Evolutionary conservation across 2,113 vertebrate species (phyloP).

Genomic region (Martes martes): DNA sequence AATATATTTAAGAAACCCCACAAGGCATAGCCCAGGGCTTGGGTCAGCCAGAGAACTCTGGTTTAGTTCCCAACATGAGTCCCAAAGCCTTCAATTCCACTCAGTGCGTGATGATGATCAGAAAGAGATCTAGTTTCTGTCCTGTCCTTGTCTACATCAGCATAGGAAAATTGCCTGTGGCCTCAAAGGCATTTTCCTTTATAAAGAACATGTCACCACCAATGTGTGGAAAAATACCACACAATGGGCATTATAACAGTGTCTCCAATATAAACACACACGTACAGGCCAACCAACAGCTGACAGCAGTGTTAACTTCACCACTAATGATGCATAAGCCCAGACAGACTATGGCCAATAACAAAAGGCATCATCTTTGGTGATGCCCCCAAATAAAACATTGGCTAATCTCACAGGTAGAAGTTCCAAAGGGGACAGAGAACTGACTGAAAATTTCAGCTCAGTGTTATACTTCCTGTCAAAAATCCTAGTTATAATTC

Average conservation of each 20-base stretch:
- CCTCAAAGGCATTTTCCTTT: conserved; percentile 43
- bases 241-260: not conserved
- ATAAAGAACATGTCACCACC: not conserved
- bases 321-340: not conserved
- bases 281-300: not conserved
- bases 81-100: conserved; percentile 13
- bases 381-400: not conserved
- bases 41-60: not conserved
- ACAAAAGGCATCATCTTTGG: not conserved
- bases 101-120: not conserved
- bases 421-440: not conserved
- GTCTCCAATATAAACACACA: not conserved
- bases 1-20: not conserved
- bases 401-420: not conserved
- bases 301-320: not conserved
- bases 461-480: not conserved
- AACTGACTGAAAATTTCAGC: not conserved
- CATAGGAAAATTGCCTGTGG: conserved; percentile 27
- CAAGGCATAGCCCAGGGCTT: not conserved
- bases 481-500: not conserved
- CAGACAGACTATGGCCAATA: not conserved
- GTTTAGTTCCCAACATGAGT: not conserved
- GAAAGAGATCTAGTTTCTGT: conserved; percentile 36
- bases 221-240: conserved; percentile 4
- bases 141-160: not conserved